These are phyloP conservation scores for Picathartes gymnocephalus DNA, from an alignment of 2,113 vertebrate species.

Conservation along the genomic window DNA sequence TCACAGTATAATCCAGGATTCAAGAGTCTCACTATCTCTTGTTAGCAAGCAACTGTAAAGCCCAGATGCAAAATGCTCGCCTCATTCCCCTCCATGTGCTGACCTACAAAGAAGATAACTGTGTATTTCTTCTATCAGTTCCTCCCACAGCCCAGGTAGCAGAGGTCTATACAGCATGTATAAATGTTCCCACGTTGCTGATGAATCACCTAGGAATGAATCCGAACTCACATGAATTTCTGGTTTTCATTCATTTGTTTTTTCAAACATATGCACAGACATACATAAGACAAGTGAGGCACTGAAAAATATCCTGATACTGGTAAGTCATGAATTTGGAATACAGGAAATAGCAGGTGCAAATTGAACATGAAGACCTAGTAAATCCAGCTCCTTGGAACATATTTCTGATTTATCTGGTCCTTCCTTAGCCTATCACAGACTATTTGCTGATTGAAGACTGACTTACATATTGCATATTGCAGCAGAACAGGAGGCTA, in stretches of 20 bases:
- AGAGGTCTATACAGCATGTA: background rate
- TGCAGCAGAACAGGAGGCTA: background rate
- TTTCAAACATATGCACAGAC: background rate
- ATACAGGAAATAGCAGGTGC: background rate
- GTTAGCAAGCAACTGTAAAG: slow-evolving; percentile 4
- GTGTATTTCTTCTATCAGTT: slow-evolving; percentile 13
- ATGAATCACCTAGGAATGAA: slow-evolving; percentile 8
- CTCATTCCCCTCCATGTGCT: background rate
- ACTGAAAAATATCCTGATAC: background rate
- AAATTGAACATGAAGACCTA: background rate
- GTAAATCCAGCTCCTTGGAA: slow-evolving; percentile 14
- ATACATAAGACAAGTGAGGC: background rate
- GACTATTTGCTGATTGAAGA: background rate
- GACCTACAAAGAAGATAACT: slow-evolving; percentile 42
- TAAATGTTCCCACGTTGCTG: background rate
- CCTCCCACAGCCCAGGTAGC: background rate
- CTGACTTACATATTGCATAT: background rate
- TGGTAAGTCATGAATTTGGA: background rate
- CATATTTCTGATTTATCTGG: background rate
- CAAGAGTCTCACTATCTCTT: background rate
- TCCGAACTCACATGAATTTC: background rate
- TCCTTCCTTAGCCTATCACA: background rate
- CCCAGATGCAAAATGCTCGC: background rate
- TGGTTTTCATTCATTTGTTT: background rate
- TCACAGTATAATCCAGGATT: background rate